phyloP scores from a whole-genome alignment of 2,888 invertebrate species.

The Archips crataeganus region DNA sequence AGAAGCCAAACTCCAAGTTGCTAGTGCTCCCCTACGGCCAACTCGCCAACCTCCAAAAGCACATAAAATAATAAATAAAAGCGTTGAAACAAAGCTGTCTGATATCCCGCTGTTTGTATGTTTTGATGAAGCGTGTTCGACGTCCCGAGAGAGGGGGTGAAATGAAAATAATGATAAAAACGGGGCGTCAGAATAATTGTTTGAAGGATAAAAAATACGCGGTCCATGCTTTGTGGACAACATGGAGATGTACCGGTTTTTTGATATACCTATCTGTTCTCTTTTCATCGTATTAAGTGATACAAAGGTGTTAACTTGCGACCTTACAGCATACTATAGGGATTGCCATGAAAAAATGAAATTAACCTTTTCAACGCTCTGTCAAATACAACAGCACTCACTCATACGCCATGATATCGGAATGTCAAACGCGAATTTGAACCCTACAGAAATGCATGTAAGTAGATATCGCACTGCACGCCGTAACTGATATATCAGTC shows the following conservation, averaged over 20 bases:
- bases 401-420: no score
- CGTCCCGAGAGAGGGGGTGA: conserved; percentile 50
- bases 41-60: conserved; percentile 14
- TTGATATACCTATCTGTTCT: background rate
- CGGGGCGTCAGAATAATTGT: conserved; percentile 54
- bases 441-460: no score
- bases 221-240: background rate
- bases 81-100: conserved; percentile 43
- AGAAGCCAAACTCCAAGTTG: background rate
- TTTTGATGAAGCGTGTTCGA: conserved; percentile 66
- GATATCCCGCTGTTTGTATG: conserved; percentile 59
- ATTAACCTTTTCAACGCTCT: no score
- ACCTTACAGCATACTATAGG: no score
- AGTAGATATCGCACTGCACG: no score
- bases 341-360: no score
- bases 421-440: no score
- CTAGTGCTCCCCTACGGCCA: conserved; percentile 7
- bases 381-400: no score
- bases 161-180: conserved; percentile 74
- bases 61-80: conserved; percentile 30
- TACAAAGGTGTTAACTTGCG: no score
- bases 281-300: background rate
- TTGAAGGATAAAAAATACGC: background rate
- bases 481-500: no score
- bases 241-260: no score